phyloP scores from a whole-genome alignment of 2,888 invertebrate species.

The Patella ulyssiponensis region DNA sequence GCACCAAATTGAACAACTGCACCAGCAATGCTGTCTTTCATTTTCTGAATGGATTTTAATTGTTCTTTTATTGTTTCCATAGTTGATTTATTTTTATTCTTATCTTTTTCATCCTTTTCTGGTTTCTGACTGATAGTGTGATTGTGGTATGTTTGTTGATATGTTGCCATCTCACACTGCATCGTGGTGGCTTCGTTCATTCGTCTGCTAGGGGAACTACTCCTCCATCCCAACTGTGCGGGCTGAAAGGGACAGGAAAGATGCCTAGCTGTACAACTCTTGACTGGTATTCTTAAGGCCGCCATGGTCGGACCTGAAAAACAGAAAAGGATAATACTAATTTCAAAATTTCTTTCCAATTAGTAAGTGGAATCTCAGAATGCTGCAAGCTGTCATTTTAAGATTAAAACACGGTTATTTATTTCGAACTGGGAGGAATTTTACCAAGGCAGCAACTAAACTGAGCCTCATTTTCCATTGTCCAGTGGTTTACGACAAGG shows the following conservation, averaged over 20 bases:
- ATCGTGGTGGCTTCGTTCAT: neutral
- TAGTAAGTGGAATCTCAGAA: no score
- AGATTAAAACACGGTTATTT: no score
- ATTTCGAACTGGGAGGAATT: no score
- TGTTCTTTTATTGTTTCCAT: constrained; percentile 23
- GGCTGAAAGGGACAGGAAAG: neutral
- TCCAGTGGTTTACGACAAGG: no score
- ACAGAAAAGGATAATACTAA: no score
- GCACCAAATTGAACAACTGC: constrained; percentile 9
- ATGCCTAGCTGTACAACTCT: neutral
- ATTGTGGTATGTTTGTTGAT: constrained; percentile 20
- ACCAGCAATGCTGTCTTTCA: constrained; percentile 17
- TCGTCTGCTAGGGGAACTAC: neutral
- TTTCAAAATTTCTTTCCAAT: no score
- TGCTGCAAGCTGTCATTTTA: no score
- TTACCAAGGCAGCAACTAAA: no score
- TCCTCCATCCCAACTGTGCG: neutral
- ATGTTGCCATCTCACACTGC: constrained; percentile 11
- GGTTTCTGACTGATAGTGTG: constrained; percentile 11
- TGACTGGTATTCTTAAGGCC: neutral
- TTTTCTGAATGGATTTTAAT: constrained; percentile 16
- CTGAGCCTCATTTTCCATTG: no score
- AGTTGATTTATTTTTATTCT: constrained; percentile 15
- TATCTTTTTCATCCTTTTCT: constrained; percentile 9
- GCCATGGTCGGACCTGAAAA: neutral